phyloP scores from a whole-genome alignment of 2,888 invertebrate species.

The Lymantria dispar region DNA sequence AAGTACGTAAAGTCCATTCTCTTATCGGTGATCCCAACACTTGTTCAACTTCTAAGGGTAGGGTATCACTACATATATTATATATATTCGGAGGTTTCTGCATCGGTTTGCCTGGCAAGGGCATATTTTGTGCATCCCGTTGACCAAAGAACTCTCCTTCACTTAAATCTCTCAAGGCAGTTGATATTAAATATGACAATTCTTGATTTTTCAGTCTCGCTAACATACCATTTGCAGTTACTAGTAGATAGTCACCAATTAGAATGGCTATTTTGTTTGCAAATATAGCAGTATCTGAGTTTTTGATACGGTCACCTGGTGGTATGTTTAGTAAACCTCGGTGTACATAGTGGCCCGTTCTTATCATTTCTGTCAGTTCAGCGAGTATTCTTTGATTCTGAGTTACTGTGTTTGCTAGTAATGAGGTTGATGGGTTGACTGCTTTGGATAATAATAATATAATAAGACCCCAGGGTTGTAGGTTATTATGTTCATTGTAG shows the following conservation, averaged over 20 bases:
- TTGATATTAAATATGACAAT: constrained; percentile 91
- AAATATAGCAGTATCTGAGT: constrained; percentile 88
- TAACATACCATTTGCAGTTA: constrained; percentile 90
- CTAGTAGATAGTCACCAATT: constrained; percentile 92
- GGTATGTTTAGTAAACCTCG: constrained; percentile 80
- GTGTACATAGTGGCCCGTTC: constrained; percentile 92
- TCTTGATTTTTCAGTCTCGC: constrained; percentile 87
- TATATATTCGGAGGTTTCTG: constrained; percentile 45
- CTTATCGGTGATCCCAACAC: constrained; percentile 81
- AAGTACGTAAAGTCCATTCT: constrained; percentile 88
- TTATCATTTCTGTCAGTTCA: constrained; percentile 93
- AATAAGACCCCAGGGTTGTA: constrained; percentile 93
- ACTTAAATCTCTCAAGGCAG: constrained; percentile 90
- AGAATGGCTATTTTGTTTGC: constrained; percentile 94
- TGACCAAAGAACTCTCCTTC: constrained; percentile 92
- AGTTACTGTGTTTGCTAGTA: constrained; percentile 82
- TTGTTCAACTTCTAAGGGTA: constrained; percentile 61
- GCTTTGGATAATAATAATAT: constrained; percentile 92
- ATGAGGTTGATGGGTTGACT: constrained; percentile 78
- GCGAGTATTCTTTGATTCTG: constrained; percentile 75
- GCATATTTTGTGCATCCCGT: constrained; percentile 88
- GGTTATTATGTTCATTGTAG: constrained; percentile 90
- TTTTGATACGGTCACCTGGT: constrained; percentile 71
- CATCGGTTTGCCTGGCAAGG: constrained; percentile 84
- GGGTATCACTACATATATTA: constrained; percentile 56